Conservation (phyloP, 2,797 vertebrate species). For the Acrossocheilus wenchowensis region DNA sequence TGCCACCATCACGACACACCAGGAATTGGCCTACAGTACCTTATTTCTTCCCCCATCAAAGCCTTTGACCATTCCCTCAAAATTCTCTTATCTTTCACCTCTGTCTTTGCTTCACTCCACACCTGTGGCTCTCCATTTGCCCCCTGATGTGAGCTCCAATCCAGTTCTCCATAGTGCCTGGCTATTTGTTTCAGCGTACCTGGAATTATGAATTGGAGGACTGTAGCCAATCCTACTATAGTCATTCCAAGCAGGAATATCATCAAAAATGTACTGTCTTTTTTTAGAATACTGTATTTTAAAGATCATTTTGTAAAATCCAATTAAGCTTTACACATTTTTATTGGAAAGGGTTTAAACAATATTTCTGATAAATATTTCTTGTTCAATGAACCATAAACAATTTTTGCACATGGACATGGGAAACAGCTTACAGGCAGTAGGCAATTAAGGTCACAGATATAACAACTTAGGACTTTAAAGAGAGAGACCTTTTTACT, state of each 20-base stretch:
- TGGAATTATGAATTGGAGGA: background rate
- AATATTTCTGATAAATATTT: background rate
- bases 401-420: background rate
- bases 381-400: background rate
- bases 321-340: background rate
- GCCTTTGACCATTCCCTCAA: conserved; percentile 31
- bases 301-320: background rate
- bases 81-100: conserved; percentile 21
- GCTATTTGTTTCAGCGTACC: conserved; percentile 3
- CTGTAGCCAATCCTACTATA: background rate
- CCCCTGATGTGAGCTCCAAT: conserved; percentile 6
- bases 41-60: conserved; percentile 26
- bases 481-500: background rate
- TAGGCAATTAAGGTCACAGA: background rate
- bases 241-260: background rate
- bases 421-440: background rate
- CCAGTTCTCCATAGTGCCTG: background rate
- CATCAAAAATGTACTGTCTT: background rate
- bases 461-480: background rate
- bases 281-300: background rate
- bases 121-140: conserved; percentile 29
- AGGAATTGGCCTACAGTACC: conserved; percentile 54
- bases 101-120: background rate
- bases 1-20: conserved; percentile 50
- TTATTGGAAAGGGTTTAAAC: background rate